Evolutionary conservation across 1,140 invertebrate species (phyloP).

Genomic region (Euwallacea fornicatus): DNA sequence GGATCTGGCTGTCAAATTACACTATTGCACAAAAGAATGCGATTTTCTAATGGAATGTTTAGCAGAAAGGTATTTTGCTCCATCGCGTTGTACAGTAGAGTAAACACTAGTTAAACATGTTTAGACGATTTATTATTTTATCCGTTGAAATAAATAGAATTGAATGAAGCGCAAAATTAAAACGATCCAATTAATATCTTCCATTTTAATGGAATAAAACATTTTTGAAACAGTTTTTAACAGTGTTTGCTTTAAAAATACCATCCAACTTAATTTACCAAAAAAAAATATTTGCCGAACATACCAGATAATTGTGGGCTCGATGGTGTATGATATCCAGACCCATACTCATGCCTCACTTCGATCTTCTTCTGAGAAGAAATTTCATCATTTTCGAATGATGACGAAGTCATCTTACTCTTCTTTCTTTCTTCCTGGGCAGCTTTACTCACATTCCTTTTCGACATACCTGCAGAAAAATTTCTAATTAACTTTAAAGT

Average conservation of each 20-base stretch:
- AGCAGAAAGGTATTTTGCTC: background rate
- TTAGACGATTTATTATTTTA: conserved; percentile 8
- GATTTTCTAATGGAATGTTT: background rate
- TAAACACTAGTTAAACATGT: conserved; percentile 1
- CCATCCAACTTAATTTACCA: no score
- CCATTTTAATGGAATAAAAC: conserved; percentile 3
- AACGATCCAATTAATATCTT: conserved; percentile 19
- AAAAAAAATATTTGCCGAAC: conserved; percentile 4
- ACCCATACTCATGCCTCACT: conserved; percentile 36
- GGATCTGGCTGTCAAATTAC: no score
- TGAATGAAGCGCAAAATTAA: conserved; percentile 19
- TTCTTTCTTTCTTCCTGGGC: conserved; percentile 20
- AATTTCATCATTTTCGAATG: conserved; percentile 36
- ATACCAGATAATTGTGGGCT: conserved; percentile 47
- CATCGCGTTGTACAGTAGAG: background rate
- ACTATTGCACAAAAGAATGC: no score
- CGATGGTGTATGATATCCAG: conserved; percentile 44
- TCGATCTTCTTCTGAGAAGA: conserved; percentile 38
- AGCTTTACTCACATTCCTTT: conserved; percentile 43
- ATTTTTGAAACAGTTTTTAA: background rate
- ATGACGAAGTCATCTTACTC: conserved; percentile 29
- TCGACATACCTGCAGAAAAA: conserved; percentile 31
- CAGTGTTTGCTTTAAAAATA: background rate
- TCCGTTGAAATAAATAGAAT: conserved; percentile 19
- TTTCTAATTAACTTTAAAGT: background rate